phyloP scores from a whole-genome alignment of 2,113 vertebrate genomes.

The Alaudala cheleensis region DNA sequence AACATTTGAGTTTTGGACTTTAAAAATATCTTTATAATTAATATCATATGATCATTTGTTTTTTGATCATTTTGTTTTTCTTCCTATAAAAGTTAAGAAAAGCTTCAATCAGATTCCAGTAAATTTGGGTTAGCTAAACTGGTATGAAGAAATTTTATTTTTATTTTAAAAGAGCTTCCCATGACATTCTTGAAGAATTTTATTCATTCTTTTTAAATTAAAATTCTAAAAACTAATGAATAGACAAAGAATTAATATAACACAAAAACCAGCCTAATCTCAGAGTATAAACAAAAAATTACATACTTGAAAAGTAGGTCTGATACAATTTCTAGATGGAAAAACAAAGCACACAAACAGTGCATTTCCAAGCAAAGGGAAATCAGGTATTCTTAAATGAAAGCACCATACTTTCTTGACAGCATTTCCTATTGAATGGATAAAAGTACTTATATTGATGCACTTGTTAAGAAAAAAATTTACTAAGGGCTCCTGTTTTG shows the following conservation, averaged over 20 bases:
- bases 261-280: background rate
- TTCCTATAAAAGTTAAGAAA: background rate
- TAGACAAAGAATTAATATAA: background rate
- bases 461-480: background rate
- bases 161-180: background rate
- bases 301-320: background rate
- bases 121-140: background rate
- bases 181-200: background rate
- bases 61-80: background rate
- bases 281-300: background rate
- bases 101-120: background rate
- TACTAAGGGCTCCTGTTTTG: background rate
- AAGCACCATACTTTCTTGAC: background rate
- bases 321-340: background rate
- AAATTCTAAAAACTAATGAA: background rate
- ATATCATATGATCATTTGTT: background rate
- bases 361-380: background rate
- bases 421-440: background rate
- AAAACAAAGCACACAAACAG: fast-evolving
- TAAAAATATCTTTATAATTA: background rate
- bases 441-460: background rate
- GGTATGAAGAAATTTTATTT: background rate
- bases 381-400: background rate
- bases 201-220: background rate
- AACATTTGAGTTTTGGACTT: background rate